Conservation (phyloP, 2,888 invertebrate genomes). For the Agapostemon virescens region DNA sequence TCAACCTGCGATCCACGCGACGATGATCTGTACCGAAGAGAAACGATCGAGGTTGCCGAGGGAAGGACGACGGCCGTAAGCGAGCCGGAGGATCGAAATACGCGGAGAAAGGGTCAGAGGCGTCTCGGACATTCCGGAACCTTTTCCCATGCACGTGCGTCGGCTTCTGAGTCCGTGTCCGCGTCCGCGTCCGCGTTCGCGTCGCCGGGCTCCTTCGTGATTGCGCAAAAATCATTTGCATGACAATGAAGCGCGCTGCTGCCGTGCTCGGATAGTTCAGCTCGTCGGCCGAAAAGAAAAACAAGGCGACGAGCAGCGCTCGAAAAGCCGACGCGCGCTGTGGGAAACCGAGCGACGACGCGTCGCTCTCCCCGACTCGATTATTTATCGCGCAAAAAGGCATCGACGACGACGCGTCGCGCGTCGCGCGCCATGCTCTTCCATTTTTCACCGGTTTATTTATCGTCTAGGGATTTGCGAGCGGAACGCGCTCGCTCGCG, state of each 20-base stretch:
- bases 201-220: conserved; percentile 28
- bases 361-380: neutral
- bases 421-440: neutral
- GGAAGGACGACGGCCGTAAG: neutral
- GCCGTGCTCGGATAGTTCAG: conserved; percentile 38
- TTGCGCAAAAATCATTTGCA: conserved; percentile 65
- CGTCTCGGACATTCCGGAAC: conserved; percentile 44
- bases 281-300: conserved; percentile 29
- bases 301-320: conserved; percentile 16
- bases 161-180: neutral
- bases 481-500: neutral
- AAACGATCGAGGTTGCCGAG: conserved; percentile 10
- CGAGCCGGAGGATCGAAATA: conserved; percentile 34
- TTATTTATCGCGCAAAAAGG: neutral
- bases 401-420: neutral
- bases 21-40: too few relatives aligned
- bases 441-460: neutral
- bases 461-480: neutral
- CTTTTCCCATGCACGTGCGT: conserved; percentile 53
- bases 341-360: conserved; percentile 26
- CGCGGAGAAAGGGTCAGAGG: conserved; percentile 42
- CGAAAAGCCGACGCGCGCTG: conserved; percentile 12
- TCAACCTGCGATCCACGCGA: too few relatives aligned
- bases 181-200: conserved; percentile 4
- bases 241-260: conserved; percentile 52